phyloP scores from a whole-genome alignment of 37 sponge, comb jelly and placozoan genomes.

The Corticium candelabrum region DNA sequence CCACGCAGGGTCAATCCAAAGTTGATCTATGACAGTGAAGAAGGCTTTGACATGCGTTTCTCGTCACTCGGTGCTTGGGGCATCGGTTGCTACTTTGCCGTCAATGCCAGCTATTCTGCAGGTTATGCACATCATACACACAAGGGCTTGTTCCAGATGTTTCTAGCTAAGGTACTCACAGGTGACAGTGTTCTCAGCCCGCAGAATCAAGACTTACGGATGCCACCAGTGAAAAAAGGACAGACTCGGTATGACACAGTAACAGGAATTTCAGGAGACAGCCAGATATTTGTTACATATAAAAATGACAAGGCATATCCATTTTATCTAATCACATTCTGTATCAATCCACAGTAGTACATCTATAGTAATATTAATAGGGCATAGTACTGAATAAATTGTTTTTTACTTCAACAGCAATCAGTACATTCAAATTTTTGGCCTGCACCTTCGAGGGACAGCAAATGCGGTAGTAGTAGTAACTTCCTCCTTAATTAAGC shows the following conservation, averaged over 20 bases:
- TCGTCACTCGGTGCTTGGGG: constrained; percentile 70
- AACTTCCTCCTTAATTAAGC: no score
- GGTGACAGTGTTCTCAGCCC: constrained; percentile 1
- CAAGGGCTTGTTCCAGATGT: not conserved
- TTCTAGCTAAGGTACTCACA: constrained; percentile 5
- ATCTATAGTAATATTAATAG: no score
- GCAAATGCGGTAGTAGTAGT: no score
- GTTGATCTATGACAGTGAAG: constrained; percentile 19
- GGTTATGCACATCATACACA: constrained; percentile 28
- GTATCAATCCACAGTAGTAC: no score
- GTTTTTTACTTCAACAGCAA: no score
- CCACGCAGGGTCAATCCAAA: not conserved
- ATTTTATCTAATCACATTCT: constrained; percentile 63
- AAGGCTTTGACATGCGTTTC: constrained; percentile 62
- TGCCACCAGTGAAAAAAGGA: constrained; percentile 19
- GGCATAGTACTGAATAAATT: no score
- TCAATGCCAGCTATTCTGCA: constrained; percentile 75
- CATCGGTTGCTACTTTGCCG: constrained; percentile 72
- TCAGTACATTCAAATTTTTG: no score
- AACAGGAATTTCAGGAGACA: constrained; percentile 49
- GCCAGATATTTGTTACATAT: constrained; percentile 65
- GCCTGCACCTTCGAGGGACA: no score
- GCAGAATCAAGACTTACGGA: not conserved
- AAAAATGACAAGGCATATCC: constrained; percentile 76
- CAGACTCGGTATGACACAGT: constrained; percentile 62